Conservation (phyloP, 2,888 invertebrate genomes). For the Aphodius sticticus region DNA sequence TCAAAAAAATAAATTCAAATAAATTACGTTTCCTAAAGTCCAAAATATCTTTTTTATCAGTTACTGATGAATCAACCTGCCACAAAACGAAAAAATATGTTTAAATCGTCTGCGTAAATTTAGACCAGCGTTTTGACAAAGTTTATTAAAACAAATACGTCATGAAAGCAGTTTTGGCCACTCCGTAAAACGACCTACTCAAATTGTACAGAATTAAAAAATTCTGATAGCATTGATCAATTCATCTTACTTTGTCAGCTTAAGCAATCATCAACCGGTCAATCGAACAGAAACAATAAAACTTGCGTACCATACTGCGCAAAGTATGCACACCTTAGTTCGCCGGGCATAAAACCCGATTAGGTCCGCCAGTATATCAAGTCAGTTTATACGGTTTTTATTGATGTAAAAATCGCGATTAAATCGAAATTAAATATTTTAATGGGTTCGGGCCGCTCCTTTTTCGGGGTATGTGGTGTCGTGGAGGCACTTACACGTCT, state of each 20-base stretch:
- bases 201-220: no score
- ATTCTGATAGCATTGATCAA: neutral
- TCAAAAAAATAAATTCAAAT: no score
- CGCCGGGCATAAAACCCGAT: slow-evolving; percentile 17
- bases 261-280: slow-evolving; percentile 8
- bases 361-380: slow-evolving; percentile 34
- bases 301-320: neutral
- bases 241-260: neutral
- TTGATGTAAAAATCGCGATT: slow-evolving; percentile 58
- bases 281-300: neutral
- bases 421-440: slow-evolving; percentile 59
- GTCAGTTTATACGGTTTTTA: slow-evolving; percentile 56
- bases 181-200: no score
- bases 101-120: no score
- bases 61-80: no score
- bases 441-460: slow-evolving; percentile 53
- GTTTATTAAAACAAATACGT: no score
- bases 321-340: neutral
- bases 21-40: no score
- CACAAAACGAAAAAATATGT: no score
- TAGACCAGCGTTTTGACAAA: no score
- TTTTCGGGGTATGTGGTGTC: slow-evolving; percentile 41
- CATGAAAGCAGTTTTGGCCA: no score
- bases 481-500: slow-evolving; percentile 39
- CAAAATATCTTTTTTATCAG: no score